phyloP scores from a whole-genome alignment of 1,140 invertebrate species.

The Saccostrea cuccullata region DNA sequence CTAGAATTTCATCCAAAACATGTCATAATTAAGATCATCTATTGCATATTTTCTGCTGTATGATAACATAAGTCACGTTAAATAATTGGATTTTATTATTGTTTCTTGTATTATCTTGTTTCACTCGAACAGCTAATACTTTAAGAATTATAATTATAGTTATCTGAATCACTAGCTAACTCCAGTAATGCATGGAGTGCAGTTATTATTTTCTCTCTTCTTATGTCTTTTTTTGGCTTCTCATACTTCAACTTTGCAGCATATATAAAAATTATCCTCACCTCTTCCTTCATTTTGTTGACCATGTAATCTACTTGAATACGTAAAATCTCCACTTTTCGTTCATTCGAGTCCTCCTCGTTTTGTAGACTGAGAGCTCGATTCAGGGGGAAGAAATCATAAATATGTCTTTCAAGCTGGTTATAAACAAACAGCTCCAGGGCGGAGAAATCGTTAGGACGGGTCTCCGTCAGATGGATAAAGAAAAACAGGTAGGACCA shows the following conservation, averaged over 20 bases:
- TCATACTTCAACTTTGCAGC: no score
- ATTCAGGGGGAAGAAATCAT: slow-evolving; percentile 76
- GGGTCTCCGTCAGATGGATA: slow-evolving; percentile 75
- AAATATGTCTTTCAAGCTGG: slow-evolving; percentile 68
- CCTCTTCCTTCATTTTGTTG: slow-evolving; percentile 60
- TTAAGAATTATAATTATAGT: no score
- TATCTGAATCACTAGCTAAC: no score
- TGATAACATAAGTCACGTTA: neutral
- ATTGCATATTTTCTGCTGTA: no score
- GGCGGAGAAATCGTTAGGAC: slow-evolving; percentile 74
- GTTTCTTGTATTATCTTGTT: no score
- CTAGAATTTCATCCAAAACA: slow-evolving; percentile 52
- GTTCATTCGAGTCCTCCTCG: slow-evolving; percentile 68
- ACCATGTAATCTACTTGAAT: slow-evolving; percentile 68
- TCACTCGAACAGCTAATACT: no score
- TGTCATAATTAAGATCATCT: no score
- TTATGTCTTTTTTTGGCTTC: no score
- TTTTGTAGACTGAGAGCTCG: slow-evolving; percentile 72
- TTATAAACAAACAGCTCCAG: slow-evolving; percentile 72
- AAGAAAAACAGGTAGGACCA: slow-evolving; percentile 78
- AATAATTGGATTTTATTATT: no score
- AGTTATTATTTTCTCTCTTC: no score
- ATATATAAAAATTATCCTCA: neutral
- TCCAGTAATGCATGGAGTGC: no score
- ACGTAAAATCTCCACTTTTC: slow-evolving; percentile 62